Evolutionary conservation across 2,888 invertebrate species (phyloP).

Genomic region (Syritta pipiens): DNA sequence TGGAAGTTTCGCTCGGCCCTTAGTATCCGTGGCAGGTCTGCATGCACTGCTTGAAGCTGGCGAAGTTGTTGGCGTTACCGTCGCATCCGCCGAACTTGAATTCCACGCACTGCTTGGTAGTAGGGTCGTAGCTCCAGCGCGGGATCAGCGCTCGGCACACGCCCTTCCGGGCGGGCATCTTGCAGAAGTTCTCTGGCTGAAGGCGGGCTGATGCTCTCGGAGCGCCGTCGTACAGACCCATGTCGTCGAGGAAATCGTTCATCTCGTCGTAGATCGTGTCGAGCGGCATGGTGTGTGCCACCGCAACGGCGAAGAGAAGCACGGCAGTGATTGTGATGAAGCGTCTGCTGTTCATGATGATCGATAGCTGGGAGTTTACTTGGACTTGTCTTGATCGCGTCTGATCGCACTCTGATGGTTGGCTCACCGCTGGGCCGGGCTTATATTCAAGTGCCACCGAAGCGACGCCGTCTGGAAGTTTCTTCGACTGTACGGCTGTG

Average conservation of each 20-base stretch:
- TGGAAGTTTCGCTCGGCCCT: neutral
- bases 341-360: slow-evolving; percentile 53
- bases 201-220: slow-evolving; percentile 73
- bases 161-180: slow-evolving; percentile 78
- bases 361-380: neutral
- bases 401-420: slow-evolving; percentile 63
- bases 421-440: slow-evolving; percentile 33
- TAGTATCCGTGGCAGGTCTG: slow-evolving; percentile 79
- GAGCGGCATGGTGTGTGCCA: slow-evolving; percentile 71
- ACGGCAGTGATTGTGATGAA: slow-evolving; percentile 30
- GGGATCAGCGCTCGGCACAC: slow-evolving; percentile 79
- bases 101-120: slow-evolving; percentile 79
- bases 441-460: slow-evolving; percentile 39
- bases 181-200: slow-evolving; percentile 76
- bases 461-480: slow-evolving; percentile 45
- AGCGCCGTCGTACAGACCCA: slow-evolving; percentile 75
- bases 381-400: slow-evolving; percentile 65
- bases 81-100: slow-evolving; percentile 82
- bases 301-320: slow-evolving; percentile 13
- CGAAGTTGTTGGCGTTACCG: slow-evolving; percentile 82
- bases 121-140: slow-evolving; percentile 80
- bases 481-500: slow-evolving; percentile 30
- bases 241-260: slow-evolving; percentile 77
- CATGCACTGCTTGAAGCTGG: slow-evolving; percentile 80
- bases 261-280: slow-evolving; percentile 79